A percentile compares a stretch with the other conserved stretches of the same genome.
These are phyloP conservation scores for Pongo abelii DNA, from an alignment of 2,113 vertebrate genomes.

Conservation along the genomic window DNA sequence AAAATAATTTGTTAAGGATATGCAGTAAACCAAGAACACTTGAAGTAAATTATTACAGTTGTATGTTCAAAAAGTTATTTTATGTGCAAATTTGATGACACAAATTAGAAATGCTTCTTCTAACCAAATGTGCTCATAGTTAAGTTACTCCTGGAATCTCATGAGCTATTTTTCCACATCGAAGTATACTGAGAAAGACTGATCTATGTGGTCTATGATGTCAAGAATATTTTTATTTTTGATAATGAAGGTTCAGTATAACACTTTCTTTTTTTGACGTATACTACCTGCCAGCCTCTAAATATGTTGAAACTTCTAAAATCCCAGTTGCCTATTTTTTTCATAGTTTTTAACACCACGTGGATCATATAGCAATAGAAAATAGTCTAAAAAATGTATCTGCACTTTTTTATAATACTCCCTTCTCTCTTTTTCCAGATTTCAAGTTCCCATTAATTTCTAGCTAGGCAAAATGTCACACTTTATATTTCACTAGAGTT, in stretches of 20 bases:
- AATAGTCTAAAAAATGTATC: background rate
- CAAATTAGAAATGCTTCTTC: background rate
- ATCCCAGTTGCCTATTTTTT: background rate
- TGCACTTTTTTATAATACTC: background rate
- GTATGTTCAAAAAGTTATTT: background rate
- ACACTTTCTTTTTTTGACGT: background rate
- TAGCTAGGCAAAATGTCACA: background rate
- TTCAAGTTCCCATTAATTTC: background rate
- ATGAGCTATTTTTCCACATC: background rate
- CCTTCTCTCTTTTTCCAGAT: background rate
- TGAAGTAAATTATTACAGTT: background rate
- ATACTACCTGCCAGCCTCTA: background rate
- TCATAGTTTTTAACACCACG: background rate
- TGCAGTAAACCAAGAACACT: background rate
- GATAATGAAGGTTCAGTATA: background rate
- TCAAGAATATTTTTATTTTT: background rate
- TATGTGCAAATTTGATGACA: background rate
- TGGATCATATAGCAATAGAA: background rate
- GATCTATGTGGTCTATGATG: background rate
- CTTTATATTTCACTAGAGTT: background rate
- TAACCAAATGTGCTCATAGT: background rate
- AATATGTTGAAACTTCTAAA: background rate
- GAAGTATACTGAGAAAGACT: background rate
- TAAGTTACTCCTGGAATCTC: constrained; percentile 5
- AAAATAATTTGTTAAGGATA: background rate